A percentile compares a stretch with the other conserved stretches of the same genome.
Conservation (phyloP, 1,140 invertebrate genomes). For the Procambarus clarkii region DNA sequence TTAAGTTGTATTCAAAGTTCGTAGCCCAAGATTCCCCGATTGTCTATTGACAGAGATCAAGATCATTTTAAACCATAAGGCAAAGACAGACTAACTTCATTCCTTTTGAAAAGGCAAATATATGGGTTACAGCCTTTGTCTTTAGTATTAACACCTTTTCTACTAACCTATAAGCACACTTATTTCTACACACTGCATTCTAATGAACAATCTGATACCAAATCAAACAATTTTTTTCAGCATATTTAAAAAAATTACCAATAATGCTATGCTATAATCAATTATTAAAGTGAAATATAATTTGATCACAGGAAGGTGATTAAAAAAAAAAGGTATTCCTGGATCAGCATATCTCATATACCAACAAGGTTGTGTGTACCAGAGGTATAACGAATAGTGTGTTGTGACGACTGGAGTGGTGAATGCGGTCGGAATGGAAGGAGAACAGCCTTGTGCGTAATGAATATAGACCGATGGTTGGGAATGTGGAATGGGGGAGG, state of each 20-base stretch:
- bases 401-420: too few species aligned
- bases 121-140: not conserved
- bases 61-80: not conserved
- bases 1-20: not conserved
- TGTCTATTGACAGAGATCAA: not conserved
- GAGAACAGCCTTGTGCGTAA: too few species aligned
- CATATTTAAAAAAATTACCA: not conserved
- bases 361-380: too few species aligned
- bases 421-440: too few species aligned
- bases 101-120: conserved; percentile 3
- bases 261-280: not conserved
- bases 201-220: not conserved
- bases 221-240: not conserved
- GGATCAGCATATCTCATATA: too few species aligned
- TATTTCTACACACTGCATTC: not conserved
- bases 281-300: not conserved
- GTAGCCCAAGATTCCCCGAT: not conserved
- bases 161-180: conserved; percentile 11
- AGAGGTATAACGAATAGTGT: too few species aligned
- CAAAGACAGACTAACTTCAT: not conserved
- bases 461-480: too few species aligned
- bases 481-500: too few species aligned
- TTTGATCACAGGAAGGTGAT: not conserved
- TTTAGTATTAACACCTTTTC: not conserved
- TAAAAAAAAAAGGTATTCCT: not conserved